phyloP scores from a whole-genome alignment of 92 coral and sea anemone species.

The Paramuricea clavata region DNA sequence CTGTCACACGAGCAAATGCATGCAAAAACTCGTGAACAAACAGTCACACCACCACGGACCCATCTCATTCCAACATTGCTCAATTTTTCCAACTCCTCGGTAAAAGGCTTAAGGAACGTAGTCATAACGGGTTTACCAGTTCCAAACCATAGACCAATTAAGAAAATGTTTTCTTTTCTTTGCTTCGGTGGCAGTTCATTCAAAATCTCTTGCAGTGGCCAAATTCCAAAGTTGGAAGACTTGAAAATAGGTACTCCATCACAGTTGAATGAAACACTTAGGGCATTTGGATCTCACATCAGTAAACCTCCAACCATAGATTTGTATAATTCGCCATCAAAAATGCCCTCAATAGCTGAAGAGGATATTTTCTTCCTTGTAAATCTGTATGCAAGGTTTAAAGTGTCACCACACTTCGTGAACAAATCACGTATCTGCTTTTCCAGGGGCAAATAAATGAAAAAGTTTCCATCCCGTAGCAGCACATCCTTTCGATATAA shows the following conservation, averaged over 20 bases:
- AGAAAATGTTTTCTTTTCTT: conserved; percentile 22
- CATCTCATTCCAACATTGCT: conserved; percentile 25
- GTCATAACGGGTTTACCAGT: conserved; percentile 22
- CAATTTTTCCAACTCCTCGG: conserved; percentile 8
- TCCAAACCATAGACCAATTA: conserved; percentile 32
- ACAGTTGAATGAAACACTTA: conserved; percentile 17
- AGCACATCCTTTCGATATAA: conserved; percentile 7
- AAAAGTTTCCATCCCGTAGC: conserved; percentile 26
- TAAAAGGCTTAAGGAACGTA: conserved; percentile 31
- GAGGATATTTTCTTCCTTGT: background rate
- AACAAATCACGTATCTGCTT: conserved; percentile 25
- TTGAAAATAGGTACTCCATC: no score
- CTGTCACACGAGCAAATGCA: conserved; percentile 31
- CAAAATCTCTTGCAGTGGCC: no score
- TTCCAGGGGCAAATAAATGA: no score
- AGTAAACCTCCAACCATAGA: background rate
- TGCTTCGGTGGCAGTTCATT: conserved; percentile 28
- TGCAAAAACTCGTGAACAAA: no score
- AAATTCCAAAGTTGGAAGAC: conserved; percentile 24
- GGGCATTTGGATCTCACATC: conserved; percentile 13
- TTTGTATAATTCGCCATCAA: conserved; percentile 14
- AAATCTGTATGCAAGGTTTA: background rate
- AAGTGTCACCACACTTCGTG: conserved; percentile 3
- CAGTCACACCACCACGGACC: conserved; percentile 11
- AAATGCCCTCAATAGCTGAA: background rate